Conservation (phyloP, 2,113 vertebrate species). For the Chaenocephalus aceratus region DNA sequence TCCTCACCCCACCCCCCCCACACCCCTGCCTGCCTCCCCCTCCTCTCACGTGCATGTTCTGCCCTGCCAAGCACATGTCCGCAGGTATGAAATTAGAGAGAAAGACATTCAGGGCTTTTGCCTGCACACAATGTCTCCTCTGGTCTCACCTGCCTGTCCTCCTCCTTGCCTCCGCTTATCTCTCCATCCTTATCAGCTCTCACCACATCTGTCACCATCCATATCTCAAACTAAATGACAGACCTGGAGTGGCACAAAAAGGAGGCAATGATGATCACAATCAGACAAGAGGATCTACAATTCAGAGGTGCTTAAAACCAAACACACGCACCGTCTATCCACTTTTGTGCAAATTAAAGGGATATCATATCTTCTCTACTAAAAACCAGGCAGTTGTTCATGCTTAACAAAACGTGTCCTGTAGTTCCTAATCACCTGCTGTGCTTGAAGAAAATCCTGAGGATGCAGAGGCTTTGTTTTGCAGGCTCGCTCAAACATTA, state of each 20-base stretch:
- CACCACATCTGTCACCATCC: conserved; percentile 66
- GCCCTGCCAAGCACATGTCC: conserved; percentile 83
- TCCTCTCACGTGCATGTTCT: conserved; percentile 40
- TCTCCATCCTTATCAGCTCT: conserved; percentile 45
- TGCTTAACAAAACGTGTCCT: conserved; percentile 12
- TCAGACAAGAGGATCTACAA: conserved; percentile 63
- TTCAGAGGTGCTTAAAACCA: conserved; percentile 59
- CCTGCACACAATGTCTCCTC: conserved; percentile 48
- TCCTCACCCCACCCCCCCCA: conserved; percentile 56
- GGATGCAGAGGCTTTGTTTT: conserved; percentile 34
- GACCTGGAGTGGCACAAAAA: conserved; percentile 61
- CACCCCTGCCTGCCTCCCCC: conserved; percentile 32
- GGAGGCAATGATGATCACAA: conserved; percentile 70
- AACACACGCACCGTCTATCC: conserved; percentile 1
- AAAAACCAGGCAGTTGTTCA: neutral
- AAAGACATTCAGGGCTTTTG: conserved; percentile 44
- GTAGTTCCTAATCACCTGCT: conserved; percentile 34
- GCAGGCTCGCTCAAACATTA: conserved; percentile 8
- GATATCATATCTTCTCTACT: neutral
- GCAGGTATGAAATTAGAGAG: conserved; percentile 79
- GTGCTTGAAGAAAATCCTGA: conserved; percentile 28
- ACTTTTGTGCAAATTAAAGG: conserved; percentile 10
- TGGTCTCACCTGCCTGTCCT: conserved; percentile 53
- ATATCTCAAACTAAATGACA: conserved; percentile 66
- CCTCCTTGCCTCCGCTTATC: conserved; percentile 46